Base-by-base conservation (phyloP, 2,797 vertebrate genomes). In the Crocodylus rhombifer region DNA sequence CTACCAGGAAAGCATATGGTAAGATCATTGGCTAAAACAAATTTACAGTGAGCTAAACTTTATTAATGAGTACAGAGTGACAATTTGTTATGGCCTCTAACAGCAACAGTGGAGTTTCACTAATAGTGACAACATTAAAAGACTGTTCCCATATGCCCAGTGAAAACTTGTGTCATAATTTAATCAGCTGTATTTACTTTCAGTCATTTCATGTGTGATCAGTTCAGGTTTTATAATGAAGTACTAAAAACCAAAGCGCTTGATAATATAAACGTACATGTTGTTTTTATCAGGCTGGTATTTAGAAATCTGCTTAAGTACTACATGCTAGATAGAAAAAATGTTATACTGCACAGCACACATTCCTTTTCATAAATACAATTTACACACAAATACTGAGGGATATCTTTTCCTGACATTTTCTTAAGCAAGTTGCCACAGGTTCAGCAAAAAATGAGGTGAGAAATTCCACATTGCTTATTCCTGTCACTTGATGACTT, bases 1-100 rank as follows among this genome's bases (percentile, higher is more conserved):
- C 28, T 28, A 42, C n/a, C 7, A 5, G 16, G 64, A 69, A 33
- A 2, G 0, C 2, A 0, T 63, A 28, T 69, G 65, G 30, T n/a
- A 69, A 36, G 36, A 11, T 21, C 67, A 69, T 21, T 4, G 18
- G 30, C 57, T 69, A 23, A 4, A 42, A 23, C 36, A 86, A 86
- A 30, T 33, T 33, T 30, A 67, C 21, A 33, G 10, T 51, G 42
- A 51, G 42, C 42, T 51, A 51, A 51, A 51, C 42, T 51, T 7
- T 57, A 61, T 65, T 21, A 82, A 33, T 65, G 77, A 28, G 28
- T 56, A 23, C 0, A 3, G 62, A 80, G 77, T 4, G 8, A 12
- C 69, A 30, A 10, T 13, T 30, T 15, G 18, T 56, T 63, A 18
- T 0, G 15, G 33, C 21, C 61, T 21, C n/a, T 76, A 42, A 33